These are phyloP conservation scores for Sebastes vulpes DNA, from an alignment of 2,797 vertebrate genomes.

Conservation along the genomic window DNA sequence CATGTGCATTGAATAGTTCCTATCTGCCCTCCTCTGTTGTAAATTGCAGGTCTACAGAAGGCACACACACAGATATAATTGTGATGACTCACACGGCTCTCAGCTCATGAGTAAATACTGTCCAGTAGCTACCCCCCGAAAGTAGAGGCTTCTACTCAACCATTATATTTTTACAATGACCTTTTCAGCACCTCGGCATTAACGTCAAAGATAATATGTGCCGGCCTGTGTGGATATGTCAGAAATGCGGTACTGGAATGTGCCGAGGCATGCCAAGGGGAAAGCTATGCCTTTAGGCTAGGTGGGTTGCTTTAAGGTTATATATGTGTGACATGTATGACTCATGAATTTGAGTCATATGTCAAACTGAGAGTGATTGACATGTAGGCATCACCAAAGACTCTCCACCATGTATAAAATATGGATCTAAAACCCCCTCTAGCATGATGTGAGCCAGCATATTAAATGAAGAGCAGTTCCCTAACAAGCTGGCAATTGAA, in stretches of 20 bases:
- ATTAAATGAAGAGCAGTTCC: background rate
- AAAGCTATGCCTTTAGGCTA: slow-evolving; percentile 29
- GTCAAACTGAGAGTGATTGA: slow-evolving; percentile 52
- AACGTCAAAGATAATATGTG: slow-evolving; percentile 48
- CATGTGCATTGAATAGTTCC: slow-evolving; percentile 19
- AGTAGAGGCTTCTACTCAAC: background rate
- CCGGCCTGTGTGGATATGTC: slow-evolving; percentile 57
- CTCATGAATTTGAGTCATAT: slow-evolving; percentile 40
- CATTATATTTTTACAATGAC: slow-evolving; percentile 66
- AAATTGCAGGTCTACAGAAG: slow-evolving; percentile 1
- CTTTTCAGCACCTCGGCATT: slow-evolving; percentile 64
- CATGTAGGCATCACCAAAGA: slow-evolving; percentile 17
- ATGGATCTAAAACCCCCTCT: background rate
- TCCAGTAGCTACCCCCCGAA: slow-evolving; percentile 16
- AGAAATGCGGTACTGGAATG: slow-evolving; percentile 66
- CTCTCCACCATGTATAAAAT: background rate
- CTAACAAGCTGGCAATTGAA: background rate
- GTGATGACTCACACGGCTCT: slow-evolving; percentile 30
- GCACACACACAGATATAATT: slow-evolving; percentile 7
- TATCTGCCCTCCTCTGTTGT: slow-evolving; percentile 14
- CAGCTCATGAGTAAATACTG: slow-evolving; percentile 14
- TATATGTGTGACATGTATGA: slow-evolving; percentile 39
- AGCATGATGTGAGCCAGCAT: background rate
- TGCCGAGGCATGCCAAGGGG: slow-evolving; percentile 23
- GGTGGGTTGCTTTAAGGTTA: slow-evolving; percentile 16